phyloP scores from a whole-genome alignment of 2,888 invertebrate species.

The Nemotelus nigrinus region DNA sequence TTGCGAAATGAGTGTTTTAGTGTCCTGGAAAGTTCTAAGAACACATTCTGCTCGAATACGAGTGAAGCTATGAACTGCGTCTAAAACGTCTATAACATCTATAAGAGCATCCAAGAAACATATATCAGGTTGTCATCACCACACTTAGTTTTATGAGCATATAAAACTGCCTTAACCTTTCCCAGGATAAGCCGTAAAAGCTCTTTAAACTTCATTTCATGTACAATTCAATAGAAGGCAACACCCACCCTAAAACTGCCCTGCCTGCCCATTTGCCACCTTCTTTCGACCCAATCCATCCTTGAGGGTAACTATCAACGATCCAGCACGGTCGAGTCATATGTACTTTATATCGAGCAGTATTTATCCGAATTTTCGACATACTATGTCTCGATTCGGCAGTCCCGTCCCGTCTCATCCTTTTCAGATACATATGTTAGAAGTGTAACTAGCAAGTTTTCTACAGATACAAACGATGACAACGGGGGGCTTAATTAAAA shows the following conservation, averaged over 20 bases:
- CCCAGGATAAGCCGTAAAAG: conserved; percentile 43
- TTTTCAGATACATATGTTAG: conserved; percentile 39
- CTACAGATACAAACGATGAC: conserved; percentile 44
- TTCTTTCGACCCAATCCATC: conserved; percentile 1
- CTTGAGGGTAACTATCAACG: neutral
- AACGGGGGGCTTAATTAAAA: conserved; percentile 47
- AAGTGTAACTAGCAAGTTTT: conserved; percentile 39
- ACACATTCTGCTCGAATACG: conserved; percentile 24
- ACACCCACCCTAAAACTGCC: conserved; percentile 36
- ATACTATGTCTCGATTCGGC: conserved; percentile 25
- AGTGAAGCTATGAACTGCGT: conserved; percentile 7
- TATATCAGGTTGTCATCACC: conserved; percentile 46
- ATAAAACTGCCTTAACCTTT: conserved; percentile 46
- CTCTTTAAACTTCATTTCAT: conserved; percentile 46
- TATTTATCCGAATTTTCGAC: conserved; percentile 26
- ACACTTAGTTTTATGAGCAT: conserved; percentile 44
- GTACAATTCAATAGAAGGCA: conserved; percentile 44
- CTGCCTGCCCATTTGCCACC: neutral
- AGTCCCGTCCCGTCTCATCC: neutral
- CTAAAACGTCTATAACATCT: conserved; percentile 26
- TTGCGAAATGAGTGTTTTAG: conserved; percentile 40
- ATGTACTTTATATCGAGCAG: conserved; percentile 4
- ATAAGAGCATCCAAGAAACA: conserved; percentile 30
- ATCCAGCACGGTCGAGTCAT: neutral
- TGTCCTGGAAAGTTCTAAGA: conserved; percentile 35